Base-by-base conservation (phyloP, 2,113 vertebrate genomes). In the Psephotus haematonotus region DNA sequence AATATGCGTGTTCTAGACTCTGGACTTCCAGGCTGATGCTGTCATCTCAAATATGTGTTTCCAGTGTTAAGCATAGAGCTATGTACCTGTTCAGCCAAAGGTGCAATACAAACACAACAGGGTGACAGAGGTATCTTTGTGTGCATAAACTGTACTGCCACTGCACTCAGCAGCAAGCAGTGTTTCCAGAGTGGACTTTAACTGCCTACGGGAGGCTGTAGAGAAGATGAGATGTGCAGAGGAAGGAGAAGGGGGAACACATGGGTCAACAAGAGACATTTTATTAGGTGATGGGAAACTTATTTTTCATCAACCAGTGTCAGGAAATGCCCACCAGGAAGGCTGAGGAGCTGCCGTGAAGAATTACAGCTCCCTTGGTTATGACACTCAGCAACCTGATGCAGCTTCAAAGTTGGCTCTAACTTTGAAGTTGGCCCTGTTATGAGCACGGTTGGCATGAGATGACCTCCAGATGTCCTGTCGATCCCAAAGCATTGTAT, bases 111-210 rank as follows among this genome's bases (percentile, higher is more conserved):
- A 22, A 17, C 16, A 2, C 33, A 23, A 6, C 37, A 44, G 31
- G 22, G 53, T 55, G 59, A 13, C 3, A 6, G 68, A 57, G 47
- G 4, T 6, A 11, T 31, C 31, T 67, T n/a, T 60, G 29, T 1
- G 0, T 19, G 39, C 0, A 0, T 37, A 20, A 44, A 9, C 47
- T 29, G 14, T 50, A 15, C 35, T 23, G 13, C 63, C 18, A 0
- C 43, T 11, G n/a, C 17, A 3, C n/a, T 87, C 1, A 0, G 10
- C 52, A 72, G 52, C 33, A 2, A 4, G 25, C 33, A 20, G 28
- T 3, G 2, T 9, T 35, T 60, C 37, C 39, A 10, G 17, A 4
- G 16, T 55, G 25, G 17, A 11, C 46, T 75, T 47, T 1, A 49
- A 9, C 43, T 85, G n/a, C 1, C 35, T 57, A 0, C 5, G 4